Percentiles rank a stretch among this genome's conserved stretches.
These are phyloP conservation scores for Neoseiulus cucumeris DNA, from an alignment of 1,140 invertebrate species.

Conservation along the genomic window DNA sequence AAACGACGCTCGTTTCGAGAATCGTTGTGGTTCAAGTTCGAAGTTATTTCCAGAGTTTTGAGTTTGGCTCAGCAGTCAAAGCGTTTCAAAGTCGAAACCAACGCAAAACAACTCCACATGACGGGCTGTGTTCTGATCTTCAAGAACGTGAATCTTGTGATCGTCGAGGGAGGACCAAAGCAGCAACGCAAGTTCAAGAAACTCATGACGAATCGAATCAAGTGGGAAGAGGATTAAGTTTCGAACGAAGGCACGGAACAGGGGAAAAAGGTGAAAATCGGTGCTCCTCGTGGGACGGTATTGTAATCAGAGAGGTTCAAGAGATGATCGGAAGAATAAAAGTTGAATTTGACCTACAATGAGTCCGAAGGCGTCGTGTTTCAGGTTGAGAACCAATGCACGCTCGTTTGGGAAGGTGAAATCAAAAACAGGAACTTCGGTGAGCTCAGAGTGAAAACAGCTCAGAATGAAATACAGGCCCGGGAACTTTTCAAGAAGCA, in stretches of 20 bases:
- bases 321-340: too few species aligned
- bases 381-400: conserved; percentile 64
- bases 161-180: conserved; percentile 91
- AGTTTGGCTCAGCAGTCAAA: conserved; percentile 76
- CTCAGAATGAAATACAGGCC: conserved; percentile 81
- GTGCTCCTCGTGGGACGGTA: too few species aligned
- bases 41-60: conserved; percentile 50
- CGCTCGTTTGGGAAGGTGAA: conserved; percentile 77
- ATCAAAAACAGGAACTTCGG: conserved; percentile 66
- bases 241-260: neutral
- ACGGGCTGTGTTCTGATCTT: conserved; percentile 81
- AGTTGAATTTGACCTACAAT: too few species aligned
- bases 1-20: too few species aligned
- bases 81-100: conserved; percentile 95
- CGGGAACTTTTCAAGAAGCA: conserved; percentile 86
- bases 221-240: conserved; percentile 77
- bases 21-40: too few species aligned
- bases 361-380: too few species aligned
- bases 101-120: conserved; percentile 87
- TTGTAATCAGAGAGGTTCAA: too few species aligned
- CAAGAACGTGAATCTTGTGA: conserved; percentile 86
- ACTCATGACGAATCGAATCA: conserved; percentile 84
- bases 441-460: conserved; percentile 83
- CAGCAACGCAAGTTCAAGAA: conserved; percentile 87
- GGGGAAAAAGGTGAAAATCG: neutral